Evolutionary conservation across 2,888 invertebrate genomes (phyloP), one percentile per base, ranked within the genome.

Genomic region (Cataglyphis albicans): DNA sequence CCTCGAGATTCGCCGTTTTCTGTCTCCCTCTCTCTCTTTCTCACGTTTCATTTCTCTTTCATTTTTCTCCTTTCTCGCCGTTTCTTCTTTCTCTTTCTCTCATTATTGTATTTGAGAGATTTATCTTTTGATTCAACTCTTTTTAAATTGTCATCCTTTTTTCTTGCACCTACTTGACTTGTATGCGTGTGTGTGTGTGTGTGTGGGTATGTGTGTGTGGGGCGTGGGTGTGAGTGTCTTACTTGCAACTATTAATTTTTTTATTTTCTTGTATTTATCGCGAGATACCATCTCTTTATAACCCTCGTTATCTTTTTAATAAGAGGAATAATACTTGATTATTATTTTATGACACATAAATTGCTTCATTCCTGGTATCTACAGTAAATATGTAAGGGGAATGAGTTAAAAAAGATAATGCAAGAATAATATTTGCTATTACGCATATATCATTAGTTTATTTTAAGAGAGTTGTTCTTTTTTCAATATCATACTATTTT

Each of bases 381-480:
- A 55, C 67, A 38, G 67, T 76, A 76, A 75, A 65, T 74, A 74
- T 74, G 74, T 63, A 63, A 64, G 32, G 61, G 48, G 44, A 35
- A 64, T 29, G 10, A 38, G 67, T 55, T 29, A 25, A 32, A 32
- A n/a, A 29, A 67, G 76, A 76, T 76, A 76, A 67, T 76, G n/a
- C 67, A 76, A 76, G n/a, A 76, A 76, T 55, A 76, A 55, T 76
- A 55, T 76, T 76, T 76, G 52, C 44, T 55, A 67, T 67, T 76
- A 67, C 67, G 32, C 52, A 76, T 41, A 38, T 29, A 67, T 29
- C 44, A 67, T 76, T 76, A 76, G 65, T 75, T 75, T 67, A 41
- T 76, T 76, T 76, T 38, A 67, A 74, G 38, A 72, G 38, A 72
- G 15, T n/a, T 29, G 35, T 4, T 29, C 15, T 25, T 57, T n/a